Base-by-base conservation (phyloP, 2,888 invertebrate genomes). In the Tetheella fluctuosa region DNA sequence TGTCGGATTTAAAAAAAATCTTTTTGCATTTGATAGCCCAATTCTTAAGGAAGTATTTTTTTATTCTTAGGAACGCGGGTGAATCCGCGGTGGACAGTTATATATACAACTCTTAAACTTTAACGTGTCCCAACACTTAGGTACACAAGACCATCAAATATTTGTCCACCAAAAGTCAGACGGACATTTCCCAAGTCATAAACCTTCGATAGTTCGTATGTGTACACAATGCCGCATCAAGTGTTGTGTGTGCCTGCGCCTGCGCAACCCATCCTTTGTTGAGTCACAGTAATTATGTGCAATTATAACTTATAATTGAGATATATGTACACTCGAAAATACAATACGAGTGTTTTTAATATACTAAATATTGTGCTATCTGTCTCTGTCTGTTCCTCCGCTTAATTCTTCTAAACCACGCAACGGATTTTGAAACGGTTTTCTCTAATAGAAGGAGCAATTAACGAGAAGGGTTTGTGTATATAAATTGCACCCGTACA, bases 221-320 rank as follows among this genome's bases (percentile, higher is more conserved):
- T 48, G 48, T 48, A 20, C 48, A 48, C 48, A 48, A 10, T 3
- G 10, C 17, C 42, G 48, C 48, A 7, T 39, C n/a, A n/a, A 20
- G 48, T 20, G 48, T 48, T 48, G 48, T 3, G 17, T 48, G 20
- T 20, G 20, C 13, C 34, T 34, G 34, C 48, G 48, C 17, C 20
- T 48, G 20, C 48, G 48, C 48, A 48, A 48, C 48, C 20, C 20
- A 20, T 48, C 48, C 48, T 48, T 48, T 48, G 48, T 48, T 48
- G 48, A 20, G 48, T 48, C 48, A 48, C 42, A 42, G 13, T 34
- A 34, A 42, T n/a, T 42, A 42, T 20, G 8, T 20, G 20, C 20
- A 48, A 48, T 48, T 48, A 20, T 48, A 48, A 48, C 48, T 48
- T 48, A 6, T 48, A 48, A 20, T 48, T 20, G 48, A 48, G 48